Percentiles rank a stretch among this genome's conserved stretches.
phyloP scores from a whole-genome alignment of 53 echinoderm and acorn worm species.

The Stichopus horrens region DNA sequence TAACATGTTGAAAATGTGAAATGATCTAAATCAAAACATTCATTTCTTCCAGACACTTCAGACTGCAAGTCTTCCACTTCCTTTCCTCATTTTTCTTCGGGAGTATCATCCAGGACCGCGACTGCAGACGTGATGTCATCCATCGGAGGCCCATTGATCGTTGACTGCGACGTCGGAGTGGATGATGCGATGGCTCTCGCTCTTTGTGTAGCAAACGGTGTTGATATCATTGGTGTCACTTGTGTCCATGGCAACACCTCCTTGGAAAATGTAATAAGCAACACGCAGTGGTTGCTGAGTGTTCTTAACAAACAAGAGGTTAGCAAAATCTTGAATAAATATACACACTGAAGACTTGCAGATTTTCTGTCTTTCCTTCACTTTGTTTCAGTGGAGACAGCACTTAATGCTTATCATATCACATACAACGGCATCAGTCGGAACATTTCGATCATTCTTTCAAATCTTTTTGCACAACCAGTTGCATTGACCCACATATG shows the following conservation, averaged over 20 bases:
- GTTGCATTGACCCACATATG: no score
- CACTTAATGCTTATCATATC: background rate
- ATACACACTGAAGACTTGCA: background rate
- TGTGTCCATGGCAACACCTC: conserved; percentile 84
- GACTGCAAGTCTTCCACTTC: no score
- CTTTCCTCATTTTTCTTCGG: no score
- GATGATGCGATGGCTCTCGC: conserved; percentile 74
- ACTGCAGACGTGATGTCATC: background rate
- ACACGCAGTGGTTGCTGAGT: conserved; percentile 47
- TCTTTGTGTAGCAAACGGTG: conserved; percentile 63
- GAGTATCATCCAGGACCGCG: no score
- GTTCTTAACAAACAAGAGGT: conserved; percentile 58
- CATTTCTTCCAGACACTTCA: no score
- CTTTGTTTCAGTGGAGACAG: background rate
- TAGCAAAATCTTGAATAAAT: conserved; percentile 5
- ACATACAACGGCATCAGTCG: background rate
- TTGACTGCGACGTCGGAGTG: conserved; percentile 79
- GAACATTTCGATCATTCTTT: no score
- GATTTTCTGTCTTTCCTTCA: background rate
- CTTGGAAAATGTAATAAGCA: conserved; percentile 58
- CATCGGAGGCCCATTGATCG: conserved; percentile 46
- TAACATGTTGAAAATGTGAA: no score
- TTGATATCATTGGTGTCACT: conserved; percentile 73
- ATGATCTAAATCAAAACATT: no score
- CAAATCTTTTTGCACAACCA: no score